Evolutionary conservation across 2,797 vertebrate species (phyloP), one percentile per base, ranked within the genome.

Genomic region (Brotula barbata): DNA sequence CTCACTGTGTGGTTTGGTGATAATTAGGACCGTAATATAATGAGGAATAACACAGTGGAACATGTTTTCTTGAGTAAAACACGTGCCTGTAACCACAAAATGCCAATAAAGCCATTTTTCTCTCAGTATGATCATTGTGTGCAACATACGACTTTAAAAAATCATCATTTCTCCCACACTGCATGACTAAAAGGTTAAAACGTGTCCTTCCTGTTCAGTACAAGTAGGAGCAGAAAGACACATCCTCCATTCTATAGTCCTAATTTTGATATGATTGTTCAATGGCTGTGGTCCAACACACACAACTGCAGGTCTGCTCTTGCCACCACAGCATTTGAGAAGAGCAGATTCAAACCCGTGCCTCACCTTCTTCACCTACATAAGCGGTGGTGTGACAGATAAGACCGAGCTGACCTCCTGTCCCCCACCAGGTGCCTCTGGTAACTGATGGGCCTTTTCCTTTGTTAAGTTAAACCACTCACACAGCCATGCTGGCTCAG

Each of bases 401-500:
- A 3, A 14, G 49, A 31, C 42, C 33, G 20, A 42, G 48, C 19
- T 45, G 48, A 43, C 23, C 13, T 56, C 10, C 63, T 20, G 11
- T 11, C 17, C 33, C 36, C 56, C 47, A 13, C 50, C 20, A 58
- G 36, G 69, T 49, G 39, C 56, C 56, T 19, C 43, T 61, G 51
- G 13, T 52, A 57, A 25, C 52, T 53, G 51, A 41, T 44, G 72
- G 57, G 61, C 54, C 52, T 42, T 28, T 60, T 54, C 51, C 59
- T 66, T 68, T 71, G 57, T 39, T 42, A 36, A 36, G 60, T 56
- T 68, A 53, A 73, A 73, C 45, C 48, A 28, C 51, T 65, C 48
- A 65, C 63, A 76, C 65, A 68, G 64, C 50, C 52, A 7, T 69
- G 67, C 60, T 64, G 63, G 63, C 54, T 56, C 59, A 64, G 52